These are phyloP conservation scores for Watsonalla binaria DNA, from an alignment of 2,888 invertebrate genomes.

Conservation along the genomic window DNA sequence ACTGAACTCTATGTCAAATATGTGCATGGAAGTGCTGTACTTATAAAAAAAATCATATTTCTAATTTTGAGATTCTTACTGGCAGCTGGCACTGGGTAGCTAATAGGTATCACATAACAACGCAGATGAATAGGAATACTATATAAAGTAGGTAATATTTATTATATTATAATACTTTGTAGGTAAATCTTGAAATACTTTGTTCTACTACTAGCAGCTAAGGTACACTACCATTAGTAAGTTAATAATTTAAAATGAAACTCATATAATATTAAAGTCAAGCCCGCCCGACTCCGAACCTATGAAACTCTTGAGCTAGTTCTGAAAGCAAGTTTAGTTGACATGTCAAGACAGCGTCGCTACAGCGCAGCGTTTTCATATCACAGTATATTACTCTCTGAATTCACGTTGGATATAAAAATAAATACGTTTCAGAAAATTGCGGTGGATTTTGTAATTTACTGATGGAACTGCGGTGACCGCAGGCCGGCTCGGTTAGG, in stretches of 20 bases:
- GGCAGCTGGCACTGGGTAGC: too few species aligned
- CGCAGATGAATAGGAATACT: too few species aligned
- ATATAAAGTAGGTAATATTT: too few species aligned
- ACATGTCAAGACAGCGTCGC: conserved; percentile 13
- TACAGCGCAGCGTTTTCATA: neutral
- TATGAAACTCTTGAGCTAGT: conserved; percentile 22
- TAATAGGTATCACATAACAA: too few species aligned
- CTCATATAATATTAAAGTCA: conserved; percentile 27
- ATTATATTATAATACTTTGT: too few species aligned
- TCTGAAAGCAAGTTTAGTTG: conserved; percentile 23
- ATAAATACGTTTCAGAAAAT: neutral
- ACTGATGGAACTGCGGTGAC: too few species aligned
- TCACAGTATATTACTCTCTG: neutral
- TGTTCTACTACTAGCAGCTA: too few species aligned
- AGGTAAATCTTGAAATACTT: too few species aligned
- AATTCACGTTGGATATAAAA: conserved; percentile 2
- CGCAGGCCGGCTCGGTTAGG: too few species aligned
- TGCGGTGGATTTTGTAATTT: too few species aligned
- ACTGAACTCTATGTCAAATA: conserved; percentile 28
- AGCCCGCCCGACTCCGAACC: conserved; percentile 20
- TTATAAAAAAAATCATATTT: conserved; percentile 21
- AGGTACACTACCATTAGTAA: conserved; percentile 3
- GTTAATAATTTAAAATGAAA: conserved; percentile 32
- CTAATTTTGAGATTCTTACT: too few species aligned
- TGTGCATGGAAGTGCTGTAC: too few species aligned